Evolutionary conservation across 1,140 invertebrate genomes (phyloP), one percentile per base, ranked within the genome.

Genomic region (Drosophila sturtevanti): DNA sequence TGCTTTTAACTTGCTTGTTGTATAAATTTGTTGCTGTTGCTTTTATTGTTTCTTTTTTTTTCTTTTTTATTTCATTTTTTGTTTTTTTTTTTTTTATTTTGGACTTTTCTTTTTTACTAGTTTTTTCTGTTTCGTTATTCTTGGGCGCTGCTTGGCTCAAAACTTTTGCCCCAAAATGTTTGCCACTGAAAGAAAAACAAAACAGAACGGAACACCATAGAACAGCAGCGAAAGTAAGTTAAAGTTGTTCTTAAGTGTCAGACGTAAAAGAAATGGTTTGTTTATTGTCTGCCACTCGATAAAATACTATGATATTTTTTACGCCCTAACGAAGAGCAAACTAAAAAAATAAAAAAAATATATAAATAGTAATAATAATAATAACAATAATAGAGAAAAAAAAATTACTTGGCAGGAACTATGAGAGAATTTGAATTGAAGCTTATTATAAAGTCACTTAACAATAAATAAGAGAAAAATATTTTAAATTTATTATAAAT

Each of bases 111-210:
- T 60, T n/a, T n/a, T n/a, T n/a, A n/a, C n/a, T n/a, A n/a, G n/a
- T 38, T 4, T 41, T 44, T 44, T 44, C 18, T 44, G 6, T 18
- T 60, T 73, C 44, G 27, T 56, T 56, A 56, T 56, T 56, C 27
- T 18, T 55, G 52, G 63, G 11, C 59, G 52, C 11, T 63, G 27
- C 56, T 59, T 60, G 35, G 12, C 18, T 41, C 58, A 55, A 64
- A 77, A 77, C 61, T 69, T 77, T 56, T 44, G 55, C 58, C 62
- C 37, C 63, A 77, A 65, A 69, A 60, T 64, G 61, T 68, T 34
- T 63, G 60, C 54, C 68, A 74, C 77, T 86, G 81, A n/a, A 87
- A 87, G 61, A 68, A 75, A 70, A 86, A 71, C 48, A 84, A 44
- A 37, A 38, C 31, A 41, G 34, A 18, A 38, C 18, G 24, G 68